These are phyloP conservation scores for Lagopus muta DNA, from an alignment of 2,113 vertebrate genomes.

Conservation along the genomic window DNA sequence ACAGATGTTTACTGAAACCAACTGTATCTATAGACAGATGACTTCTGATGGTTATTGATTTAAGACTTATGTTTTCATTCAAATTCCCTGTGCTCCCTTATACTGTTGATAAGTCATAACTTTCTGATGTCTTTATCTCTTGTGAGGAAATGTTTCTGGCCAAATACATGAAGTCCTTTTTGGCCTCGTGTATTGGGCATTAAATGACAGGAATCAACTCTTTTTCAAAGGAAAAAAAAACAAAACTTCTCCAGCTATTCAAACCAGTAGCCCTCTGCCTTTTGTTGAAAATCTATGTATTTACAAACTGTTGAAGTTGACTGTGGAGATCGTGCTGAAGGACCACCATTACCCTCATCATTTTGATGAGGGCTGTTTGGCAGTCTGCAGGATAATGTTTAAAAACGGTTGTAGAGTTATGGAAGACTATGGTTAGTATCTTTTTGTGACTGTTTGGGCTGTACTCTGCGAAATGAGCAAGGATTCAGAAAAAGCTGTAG, in stretches of 20 bases:
- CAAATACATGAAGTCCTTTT: neutral
- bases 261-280: neutral
- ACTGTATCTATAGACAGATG: constrained; percentile 1
- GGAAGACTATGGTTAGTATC: neutral
- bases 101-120: neutral
- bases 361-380: neutral
- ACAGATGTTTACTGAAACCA: constrained; percentile 13
- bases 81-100: neutral
- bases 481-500: neutral
- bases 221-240: neutral
- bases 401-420: neutral
- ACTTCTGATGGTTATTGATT: constrained; percentile 16
- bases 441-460: neutral
- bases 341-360: neutral
- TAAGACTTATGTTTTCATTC: constrained; percentile 32
- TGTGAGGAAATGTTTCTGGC: neutral
- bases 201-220: neutral
- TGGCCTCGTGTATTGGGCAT: neutral
- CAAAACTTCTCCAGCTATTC: neutral
- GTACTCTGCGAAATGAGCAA: neutral
- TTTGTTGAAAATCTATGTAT: neutral
- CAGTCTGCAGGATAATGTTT: neutral
- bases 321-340: neutral
- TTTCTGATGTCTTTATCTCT: neutral
- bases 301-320: neutral